Conservation (phyloP, 2,888 invertebrate genomes). For the Tethea ocularis region DNA sequence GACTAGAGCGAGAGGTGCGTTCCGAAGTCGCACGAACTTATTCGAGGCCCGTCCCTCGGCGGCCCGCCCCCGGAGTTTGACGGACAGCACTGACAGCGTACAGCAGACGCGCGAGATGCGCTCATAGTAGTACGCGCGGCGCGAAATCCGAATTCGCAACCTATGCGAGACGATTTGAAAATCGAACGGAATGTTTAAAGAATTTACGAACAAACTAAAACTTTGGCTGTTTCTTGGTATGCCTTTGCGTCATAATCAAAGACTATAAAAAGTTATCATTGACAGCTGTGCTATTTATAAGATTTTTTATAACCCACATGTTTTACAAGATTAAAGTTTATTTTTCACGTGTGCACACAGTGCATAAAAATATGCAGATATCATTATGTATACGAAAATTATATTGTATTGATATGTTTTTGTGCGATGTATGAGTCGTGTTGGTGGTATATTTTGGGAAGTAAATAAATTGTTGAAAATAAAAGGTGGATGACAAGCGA, state of each 20-base stretch:
- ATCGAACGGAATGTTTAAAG: constrained; percentile 49
- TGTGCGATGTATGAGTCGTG: constrained; percentile 54
- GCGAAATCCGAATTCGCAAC: constrained; percentile 54
- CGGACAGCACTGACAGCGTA: constrained; percentile 49
- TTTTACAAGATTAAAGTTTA: constrained; percentile 3
- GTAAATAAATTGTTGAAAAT: constrained; percentile 68
- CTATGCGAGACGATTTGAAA: constrained; percentile 43
- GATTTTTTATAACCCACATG: constrained; percentile 8
- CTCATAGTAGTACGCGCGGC: constrained; percentile 66
- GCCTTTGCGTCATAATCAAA: constrained; percentile 21
- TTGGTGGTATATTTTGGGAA: constrained; percentile 60
- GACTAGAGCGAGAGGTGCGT: constrained; percentile 48
- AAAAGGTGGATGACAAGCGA: constrained; percentile 64
- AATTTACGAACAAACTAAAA: constrained; percentile 13
- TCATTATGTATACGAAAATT: constrained; percentile 10
- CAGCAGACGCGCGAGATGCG: constrained; percentile 69
- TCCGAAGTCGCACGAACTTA: constrained; percentile 63
- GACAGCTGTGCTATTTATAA: constrained; percentile 1
- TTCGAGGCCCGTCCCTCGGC: constrained; percentile 58
- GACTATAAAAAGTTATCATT: constrained; percentile 10
- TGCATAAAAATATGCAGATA: constrained; percentile 29
- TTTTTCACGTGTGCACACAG: constrained; percentile 15
- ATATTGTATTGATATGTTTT: constrained; percentile 33
- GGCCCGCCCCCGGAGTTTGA: constrained; percentile 60
- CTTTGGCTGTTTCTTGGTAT: constrained; percentile 41